These are phyloP conservation scores for Dendrocincla fuliginosa DNA, from an alignment of 2,797 vertebrate genomes.

Conservation along the genomic window DNA sequence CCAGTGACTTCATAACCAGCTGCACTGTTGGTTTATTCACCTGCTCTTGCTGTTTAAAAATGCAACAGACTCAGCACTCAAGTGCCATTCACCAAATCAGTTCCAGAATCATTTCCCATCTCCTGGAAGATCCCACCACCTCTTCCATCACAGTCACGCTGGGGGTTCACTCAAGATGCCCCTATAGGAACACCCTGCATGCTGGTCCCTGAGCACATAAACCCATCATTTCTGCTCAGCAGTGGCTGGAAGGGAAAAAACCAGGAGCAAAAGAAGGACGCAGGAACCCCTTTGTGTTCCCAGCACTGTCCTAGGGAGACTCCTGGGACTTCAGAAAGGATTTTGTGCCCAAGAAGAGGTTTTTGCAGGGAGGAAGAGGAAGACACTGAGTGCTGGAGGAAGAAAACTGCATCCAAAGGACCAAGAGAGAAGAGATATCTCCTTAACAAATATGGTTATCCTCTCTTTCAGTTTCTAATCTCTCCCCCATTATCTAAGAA, in stretches of 20 bases:
- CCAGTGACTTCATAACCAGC: background rate
- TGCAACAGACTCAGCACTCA: rapidly evolving
- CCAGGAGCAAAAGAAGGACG: background rate
- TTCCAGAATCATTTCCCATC: background rate
- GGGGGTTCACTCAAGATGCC: too few species aligned
- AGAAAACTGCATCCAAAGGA: background rate
- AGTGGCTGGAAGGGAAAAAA: background rate
- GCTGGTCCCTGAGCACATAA: background rate
- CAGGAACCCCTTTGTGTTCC: rapidly evolving
- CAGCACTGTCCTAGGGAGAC: background rate
- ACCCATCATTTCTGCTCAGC: background rate
- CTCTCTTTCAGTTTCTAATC: background rate
- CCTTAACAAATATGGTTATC: background rate
- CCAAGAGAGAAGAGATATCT: background rate
- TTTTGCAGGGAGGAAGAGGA: background rate
- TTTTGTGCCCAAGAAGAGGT: background rate
- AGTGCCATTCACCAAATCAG: background rate
- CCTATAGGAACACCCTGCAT: rapidly evolving
- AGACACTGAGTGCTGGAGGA: background rate
- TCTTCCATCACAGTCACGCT: rapidly evolving
- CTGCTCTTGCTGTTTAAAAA: background rate
- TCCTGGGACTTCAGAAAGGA: background rate
- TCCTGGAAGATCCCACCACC: background rate
- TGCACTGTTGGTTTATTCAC: background rate
- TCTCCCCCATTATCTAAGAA: background rate